Percentiles rank a stretch among this genome's conserved stretches.
Evolutionary conservation across 2,113 vertebrate genomes (phyloP).

Genomic region (Malurus cyaneus): DNA sequence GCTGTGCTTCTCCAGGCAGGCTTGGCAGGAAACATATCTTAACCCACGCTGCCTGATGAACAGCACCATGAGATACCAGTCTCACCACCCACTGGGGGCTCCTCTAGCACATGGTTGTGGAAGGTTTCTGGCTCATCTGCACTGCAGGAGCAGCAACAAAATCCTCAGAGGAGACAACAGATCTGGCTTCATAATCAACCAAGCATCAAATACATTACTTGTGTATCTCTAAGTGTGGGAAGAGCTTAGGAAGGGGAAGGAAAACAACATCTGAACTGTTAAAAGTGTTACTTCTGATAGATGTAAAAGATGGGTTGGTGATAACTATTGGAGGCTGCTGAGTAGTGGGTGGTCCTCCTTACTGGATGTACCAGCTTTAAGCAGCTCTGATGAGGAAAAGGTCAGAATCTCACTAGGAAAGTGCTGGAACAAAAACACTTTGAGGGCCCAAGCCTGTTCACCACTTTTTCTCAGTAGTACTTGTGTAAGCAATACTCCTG

Average conservation of each 20-base stretch:
- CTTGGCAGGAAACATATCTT: neutral
- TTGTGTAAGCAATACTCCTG: slow-evolving; percentile 25
- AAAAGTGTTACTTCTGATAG: neutral
- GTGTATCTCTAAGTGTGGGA: neutral
- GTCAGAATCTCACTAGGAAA: neutral
- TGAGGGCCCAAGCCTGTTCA: neutral
- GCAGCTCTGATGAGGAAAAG: neutral
- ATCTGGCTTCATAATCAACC: neutral
- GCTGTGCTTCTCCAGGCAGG: neutral
- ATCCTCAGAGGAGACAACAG: neutral
- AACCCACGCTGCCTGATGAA: neutral
- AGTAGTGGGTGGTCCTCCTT: neutral
- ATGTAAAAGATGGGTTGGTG: neutral
- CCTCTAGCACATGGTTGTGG: neutral
- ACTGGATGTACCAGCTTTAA: neutral
- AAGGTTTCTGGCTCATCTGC: neutral
- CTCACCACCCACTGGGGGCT: neutral
- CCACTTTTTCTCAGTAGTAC: slow-evolving; percentile 20
- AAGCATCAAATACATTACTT: neutral
- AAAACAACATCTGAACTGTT: neutral
- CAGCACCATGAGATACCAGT: neutral
- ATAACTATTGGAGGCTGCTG: neutral
- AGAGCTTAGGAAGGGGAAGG: neutral
- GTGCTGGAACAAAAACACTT: neutral
- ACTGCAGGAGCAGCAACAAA: neutral